Evolutionary conservation across 1,140 invertebrate genomes (phyloP).

Genomic region (Alviniconcha marisindica): DNA sequence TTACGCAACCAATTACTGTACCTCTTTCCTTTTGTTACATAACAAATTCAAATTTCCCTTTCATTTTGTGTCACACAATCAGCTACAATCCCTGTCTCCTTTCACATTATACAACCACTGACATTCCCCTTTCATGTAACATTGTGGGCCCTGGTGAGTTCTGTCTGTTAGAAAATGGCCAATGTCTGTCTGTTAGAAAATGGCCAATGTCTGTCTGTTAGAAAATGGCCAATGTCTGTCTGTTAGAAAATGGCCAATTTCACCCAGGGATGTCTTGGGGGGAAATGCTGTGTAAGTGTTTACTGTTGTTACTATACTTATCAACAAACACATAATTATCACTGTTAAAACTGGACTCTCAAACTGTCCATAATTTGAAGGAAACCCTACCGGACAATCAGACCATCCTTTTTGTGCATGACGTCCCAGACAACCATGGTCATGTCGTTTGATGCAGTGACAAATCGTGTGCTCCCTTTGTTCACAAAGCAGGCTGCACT

Average conservation of each 20-base stretch:
- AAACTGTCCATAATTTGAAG: background rate
- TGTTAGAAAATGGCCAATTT: background rate
- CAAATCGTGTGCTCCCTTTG: slow-evolving; percentile 43
- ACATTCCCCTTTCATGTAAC: too few relatives aligned
- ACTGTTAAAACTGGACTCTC: background rate
- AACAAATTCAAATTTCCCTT: too few relatives aligned
- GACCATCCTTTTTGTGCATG: slow-evolving; percentile 36
- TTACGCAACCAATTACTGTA: too few relatives aligned
- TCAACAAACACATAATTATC: background rate
- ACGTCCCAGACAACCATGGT: slow-evolving; percentile 54
- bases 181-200: too few relatives aligned
- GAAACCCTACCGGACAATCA: slow-evolving; percentile 42
- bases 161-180: too few relatives aligned
- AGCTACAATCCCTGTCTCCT: too few relatives aligned
- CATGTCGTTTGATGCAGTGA: slow-evolving; percentile 60
- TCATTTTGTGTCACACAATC: too few relatives aligned
- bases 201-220: too few relatives aligned
- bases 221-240: too few relatives aligned
- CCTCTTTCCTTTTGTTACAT: too few relatives aligned
- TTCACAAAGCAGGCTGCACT: slow-evolving; percentile 54
- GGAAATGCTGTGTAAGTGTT: background rate
- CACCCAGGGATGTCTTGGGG: background rate
- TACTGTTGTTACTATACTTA: background rate
- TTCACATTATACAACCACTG: too few relatives aligned
- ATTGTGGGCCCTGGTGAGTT: too few relatives aligned